Percentiles rank a stretch among this genome's conserved stretches.
Evolutionary conservation across 2,113 vertebrate species (phyloP).

Genomic region (Oxyura jamaicensis): DNA sequence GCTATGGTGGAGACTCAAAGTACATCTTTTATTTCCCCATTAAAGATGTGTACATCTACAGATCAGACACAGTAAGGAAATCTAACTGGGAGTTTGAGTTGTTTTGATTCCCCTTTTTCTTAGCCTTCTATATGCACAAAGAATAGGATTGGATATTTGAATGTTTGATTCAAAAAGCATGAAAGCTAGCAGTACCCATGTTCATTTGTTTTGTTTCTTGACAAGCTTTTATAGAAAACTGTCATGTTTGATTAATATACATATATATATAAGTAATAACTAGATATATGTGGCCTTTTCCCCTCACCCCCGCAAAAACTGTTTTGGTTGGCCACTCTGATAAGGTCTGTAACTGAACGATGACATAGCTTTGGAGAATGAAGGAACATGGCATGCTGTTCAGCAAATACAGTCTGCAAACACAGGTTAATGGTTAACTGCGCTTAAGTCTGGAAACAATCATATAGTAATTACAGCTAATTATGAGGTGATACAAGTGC

Average conservation of each 20-base stretch:
- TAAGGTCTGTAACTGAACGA: not conserved
- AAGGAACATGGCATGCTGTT: slow-evolving; percentile 13
- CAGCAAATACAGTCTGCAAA: slow-evolving; percentile 25
- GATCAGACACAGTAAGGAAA: not conserved
- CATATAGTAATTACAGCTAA: slow-evolving; percentile 41
- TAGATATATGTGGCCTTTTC: not conserved
- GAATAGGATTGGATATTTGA: not conserved
- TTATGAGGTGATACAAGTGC: not conserved
- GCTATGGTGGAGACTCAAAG: not conserved
- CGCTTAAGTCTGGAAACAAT: not conserved
- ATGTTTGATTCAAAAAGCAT: not conserved
- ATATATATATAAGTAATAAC: not conserved
- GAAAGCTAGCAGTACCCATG: not conserved
- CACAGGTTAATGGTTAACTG: slow-evolving; percentile 57
- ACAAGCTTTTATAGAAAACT: not conserved
- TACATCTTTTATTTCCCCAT: not conserved
- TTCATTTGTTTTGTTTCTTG: not conserved
- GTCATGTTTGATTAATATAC: not conserved
- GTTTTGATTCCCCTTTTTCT: not conserved
- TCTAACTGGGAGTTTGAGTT: not conserved
- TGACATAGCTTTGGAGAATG: not conserved
- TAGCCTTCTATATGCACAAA: rapidly evolving
- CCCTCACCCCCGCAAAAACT: not conserved
- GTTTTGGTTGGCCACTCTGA: not conserved
- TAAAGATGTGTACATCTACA: not conserved